Conservation (phyloP, 2,797 vertebrate species). For the Hippocampus kuda region DNA sequence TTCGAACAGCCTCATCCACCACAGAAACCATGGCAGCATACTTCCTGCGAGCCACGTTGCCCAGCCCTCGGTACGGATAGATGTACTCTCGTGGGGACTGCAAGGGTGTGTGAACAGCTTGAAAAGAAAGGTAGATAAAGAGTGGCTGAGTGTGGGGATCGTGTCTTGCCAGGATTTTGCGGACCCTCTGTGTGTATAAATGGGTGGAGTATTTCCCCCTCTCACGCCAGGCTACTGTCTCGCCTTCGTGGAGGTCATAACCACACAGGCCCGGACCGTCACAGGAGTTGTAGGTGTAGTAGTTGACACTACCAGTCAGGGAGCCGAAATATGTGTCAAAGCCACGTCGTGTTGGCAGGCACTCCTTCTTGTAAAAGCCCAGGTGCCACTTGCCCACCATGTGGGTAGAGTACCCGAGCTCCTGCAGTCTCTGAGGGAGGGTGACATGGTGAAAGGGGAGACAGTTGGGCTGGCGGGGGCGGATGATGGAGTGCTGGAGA, state of each 20-base stretch:
- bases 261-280: constrained; percentile 86
- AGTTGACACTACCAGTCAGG: constrained; percentile 90
- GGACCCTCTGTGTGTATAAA: constrained; percentile 82
- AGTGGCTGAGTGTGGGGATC: constrained; percentile 72
- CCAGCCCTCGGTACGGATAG: constrained; percentile 81
- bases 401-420: constrained; percentile 89
- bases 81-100: constrained; percentile 90
- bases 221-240: constrained; percentile 84
- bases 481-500: constrained; percentile 95
- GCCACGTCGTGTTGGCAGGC: constrained; percentile 87
- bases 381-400: constrained; percentile 99
- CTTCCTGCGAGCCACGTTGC: constrained; percentile 83
- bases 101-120: constrained; percentile 90
- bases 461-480: constrained; percentile 91
- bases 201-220: constrained; percentile 91
- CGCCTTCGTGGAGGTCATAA: constrained; percentile 89
- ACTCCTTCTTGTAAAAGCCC: constrained; percentile 95
- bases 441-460: constrained; percentile 87
- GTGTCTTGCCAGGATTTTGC: constrained; percentile 83
- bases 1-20: constrained; percentile 89
- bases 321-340: constrained; percentile 95
- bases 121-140: constrained; percentile 93
- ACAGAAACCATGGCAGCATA: constrained; percentile 93
- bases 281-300: constrained; percentile 90
- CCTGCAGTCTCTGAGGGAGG: constrained; percentile 86